Percentiles rank a stretch among this genome's conserved stretches.
phyloP scores from a whole-genome alignment of 2,888 invertebrate genomes.

The Globia sparganii region DNA sequence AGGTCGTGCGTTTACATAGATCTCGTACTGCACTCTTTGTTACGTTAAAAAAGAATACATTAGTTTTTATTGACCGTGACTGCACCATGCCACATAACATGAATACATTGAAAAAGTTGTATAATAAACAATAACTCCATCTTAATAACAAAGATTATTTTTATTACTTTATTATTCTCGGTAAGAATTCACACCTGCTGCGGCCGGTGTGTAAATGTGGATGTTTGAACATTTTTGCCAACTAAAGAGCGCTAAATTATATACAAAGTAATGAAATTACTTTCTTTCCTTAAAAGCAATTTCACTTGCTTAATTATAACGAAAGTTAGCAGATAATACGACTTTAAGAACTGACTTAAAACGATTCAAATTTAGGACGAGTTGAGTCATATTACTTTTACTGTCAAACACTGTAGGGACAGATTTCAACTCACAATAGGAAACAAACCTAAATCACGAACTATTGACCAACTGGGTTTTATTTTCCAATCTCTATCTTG shows the following conservation, averaged over 20 bases:
- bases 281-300: neutral
- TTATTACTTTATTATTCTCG: constrained; percentile 12
- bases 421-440: neutral
- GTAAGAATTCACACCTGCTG: neutral
- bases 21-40: constrained; percentile 50
- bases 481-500: neutral
- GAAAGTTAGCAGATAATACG: neutral
- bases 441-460: neutral
- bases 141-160: constrained; percentile 8
- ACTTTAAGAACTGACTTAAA: neutral
- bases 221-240: neutral
- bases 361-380: neutral
- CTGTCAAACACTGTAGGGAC: neutral
- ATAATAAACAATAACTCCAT: constrained; percentile 5
- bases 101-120: constrained; percentile 31
- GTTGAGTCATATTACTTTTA: neutral
- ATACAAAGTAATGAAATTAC: neutral
- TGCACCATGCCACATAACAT: constrained; percentile 29
- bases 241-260: no score
- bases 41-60: constrained; percentile 38
- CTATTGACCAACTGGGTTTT: neutral
- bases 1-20: constrained; percentile 67
- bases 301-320: neutral
- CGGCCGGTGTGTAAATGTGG: neutral
- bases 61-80: constrained; percentile 42